phyloP scores from a whole-genome alignment of 2,113 vertebrate genomes.

The Pygoscelis antarcticus region DNA sequence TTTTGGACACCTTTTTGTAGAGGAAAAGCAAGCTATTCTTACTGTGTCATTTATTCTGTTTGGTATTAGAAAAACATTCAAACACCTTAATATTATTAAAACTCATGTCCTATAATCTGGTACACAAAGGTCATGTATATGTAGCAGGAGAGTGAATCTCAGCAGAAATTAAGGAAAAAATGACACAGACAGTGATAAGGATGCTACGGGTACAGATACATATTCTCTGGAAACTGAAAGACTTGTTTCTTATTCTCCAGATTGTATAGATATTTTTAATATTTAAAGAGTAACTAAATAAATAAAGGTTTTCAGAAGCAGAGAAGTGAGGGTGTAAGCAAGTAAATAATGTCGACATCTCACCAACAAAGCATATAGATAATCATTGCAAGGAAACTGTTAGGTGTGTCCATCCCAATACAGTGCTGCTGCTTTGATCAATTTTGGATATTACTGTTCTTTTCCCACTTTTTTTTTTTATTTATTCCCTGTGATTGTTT shows the following conservation, averaged over 20 bases:
- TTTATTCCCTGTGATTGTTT: not conserved
- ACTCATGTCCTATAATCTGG: not conserved
- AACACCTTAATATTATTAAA: conserved; percentile 11
- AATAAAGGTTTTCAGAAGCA: not conserved
- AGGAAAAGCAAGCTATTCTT: conserved; percentile 19
- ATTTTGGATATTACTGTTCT: not conserved
- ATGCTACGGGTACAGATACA: not conserved
- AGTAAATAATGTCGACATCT: not conserved
- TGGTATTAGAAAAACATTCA: not conserved
- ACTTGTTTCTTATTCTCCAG: not conserved
- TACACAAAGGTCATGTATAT: not conserved
- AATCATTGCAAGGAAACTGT: not conserved
- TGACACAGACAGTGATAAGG: not conserved
- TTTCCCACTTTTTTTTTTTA: not conserved
- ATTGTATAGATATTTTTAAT: not conserved
- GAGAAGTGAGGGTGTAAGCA: not conserved
- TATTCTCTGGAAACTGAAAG: not conserved
- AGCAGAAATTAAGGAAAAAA: not conserved
- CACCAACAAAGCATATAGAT: not conserved
- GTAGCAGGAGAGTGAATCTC: not conserved
- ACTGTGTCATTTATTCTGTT: not conserved
- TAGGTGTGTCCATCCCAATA: not conserved
- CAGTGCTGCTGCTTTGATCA: not conserved
- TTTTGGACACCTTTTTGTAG: not conserved
- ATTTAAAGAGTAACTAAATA: conserved; percentile 1